Evolutionary conservation across 1,140 invertebrate genomes (phyloP).

Genomic region (Drosophila pseudoobscura): DNA sequence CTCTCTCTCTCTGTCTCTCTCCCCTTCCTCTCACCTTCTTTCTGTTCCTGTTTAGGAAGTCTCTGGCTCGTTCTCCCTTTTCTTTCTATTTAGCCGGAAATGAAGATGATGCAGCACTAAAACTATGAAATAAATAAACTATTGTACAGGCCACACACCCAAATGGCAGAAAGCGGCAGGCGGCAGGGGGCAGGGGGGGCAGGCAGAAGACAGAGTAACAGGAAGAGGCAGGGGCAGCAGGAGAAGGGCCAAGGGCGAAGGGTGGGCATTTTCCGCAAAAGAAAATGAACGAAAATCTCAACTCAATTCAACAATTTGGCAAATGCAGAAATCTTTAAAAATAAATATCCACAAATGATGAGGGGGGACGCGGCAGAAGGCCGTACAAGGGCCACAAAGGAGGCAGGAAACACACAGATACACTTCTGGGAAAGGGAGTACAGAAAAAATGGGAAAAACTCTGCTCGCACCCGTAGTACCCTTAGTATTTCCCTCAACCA

Average conservation of each 20-base stretch:
- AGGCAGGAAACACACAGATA: too few species aligned
- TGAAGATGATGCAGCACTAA: slow-evolving; percentile 81
- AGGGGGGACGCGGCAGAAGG: background rate
- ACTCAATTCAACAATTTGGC: slow-evolving; percentile 37
- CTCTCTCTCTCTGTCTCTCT: slow-evolving; percentile 8
- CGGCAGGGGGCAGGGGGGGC: too few species aligned
- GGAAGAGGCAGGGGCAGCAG: too few species aligned
- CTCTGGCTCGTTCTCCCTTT: background rate
- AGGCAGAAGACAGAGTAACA: background rate
- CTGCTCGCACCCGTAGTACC: too few species aligned
- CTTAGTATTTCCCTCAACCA: too few species aligned
- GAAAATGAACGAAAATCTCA: slow-evolving; percentile 4
- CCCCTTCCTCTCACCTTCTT: background rate
- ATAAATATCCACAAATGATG: slow-evolving; percentile 15
- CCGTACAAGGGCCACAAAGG: too few species aligned
- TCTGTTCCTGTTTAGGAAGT: slow-evolving; percentile 45
- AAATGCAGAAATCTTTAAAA: slow-evolving; percentile 29
- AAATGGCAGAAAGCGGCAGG: too few species aligned
- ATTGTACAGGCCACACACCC: slow-evolving; percentile 35
- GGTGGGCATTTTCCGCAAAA: slow-evolving; percentile 22
- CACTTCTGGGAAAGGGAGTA: too few species aligned
- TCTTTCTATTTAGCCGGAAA: slow-evolving; percentile 58
- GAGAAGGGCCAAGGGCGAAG: background rate
- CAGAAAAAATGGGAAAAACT: too few species aligned
- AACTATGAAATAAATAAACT: slow-evolving; percentile 78